Evolutionary conservation across 2,888 invertebrate genomes (phyloP).

Genomic region (Rotaria magnacalcarata): DNA sequence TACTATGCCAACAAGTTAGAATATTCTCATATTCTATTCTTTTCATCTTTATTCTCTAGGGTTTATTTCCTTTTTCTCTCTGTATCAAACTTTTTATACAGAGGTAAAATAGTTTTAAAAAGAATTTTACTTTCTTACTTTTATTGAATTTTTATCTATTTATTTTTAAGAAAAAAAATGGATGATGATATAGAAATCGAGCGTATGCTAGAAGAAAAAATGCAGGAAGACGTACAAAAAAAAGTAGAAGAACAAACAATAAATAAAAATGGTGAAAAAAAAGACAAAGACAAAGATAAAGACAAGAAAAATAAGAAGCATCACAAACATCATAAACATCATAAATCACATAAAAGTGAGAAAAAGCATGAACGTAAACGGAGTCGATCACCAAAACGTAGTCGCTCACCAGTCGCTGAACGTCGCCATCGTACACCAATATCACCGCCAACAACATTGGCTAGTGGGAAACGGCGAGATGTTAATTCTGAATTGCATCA

Average conservation of each 20-base stretch:
- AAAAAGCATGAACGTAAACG: not conserved
- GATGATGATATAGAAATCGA: conserved; percentile 1
- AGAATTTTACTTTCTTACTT: not conserved
- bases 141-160: not conserved
- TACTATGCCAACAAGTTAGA: not conserved
- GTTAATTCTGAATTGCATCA: not conserved
- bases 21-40: not conserved
- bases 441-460: not conserved
- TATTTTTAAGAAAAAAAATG: not conserved
- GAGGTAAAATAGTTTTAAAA: not conserved
- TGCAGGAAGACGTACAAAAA: conserved; percentile 24
- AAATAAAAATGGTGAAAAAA: conserved; percentile 25
- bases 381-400: conserved; percentile 15
- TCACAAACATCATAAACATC: not conserved
- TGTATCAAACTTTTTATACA: conserved; percentile 3
- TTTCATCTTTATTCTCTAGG: not conserved
- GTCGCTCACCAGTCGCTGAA: not conserved
- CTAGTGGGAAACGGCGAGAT: not conserved
- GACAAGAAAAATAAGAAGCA: not conserved
- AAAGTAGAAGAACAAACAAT: not conserved
- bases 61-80: not conserved
- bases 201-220: not conserved
- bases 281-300: conserved; percentile 14
- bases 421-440: not conserved
- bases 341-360: not conserved